These are phyloP conservation scores for Protodeltote pygarga DNA, from an alignment of 2,888 invertebrate genomes.

Conservation along the genomic window DNA sequence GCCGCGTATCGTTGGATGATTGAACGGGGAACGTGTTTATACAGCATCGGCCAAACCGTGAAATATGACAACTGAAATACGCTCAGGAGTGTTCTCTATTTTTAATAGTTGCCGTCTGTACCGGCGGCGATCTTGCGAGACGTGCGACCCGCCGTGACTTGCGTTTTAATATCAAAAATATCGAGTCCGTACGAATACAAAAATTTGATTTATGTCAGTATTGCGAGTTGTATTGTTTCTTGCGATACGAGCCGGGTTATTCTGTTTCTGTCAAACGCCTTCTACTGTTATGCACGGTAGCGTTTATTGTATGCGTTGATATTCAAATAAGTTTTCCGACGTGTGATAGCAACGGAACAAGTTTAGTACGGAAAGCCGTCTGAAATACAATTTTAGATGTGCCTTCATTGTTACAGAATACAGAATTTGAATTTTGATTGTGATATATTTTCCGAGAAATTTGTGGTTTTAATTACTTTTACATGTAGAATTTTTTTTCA, in stretches of 20 bases:
- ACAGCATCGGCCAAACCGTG: conserved; percentile 77
- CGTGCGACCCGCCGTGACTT: conserved; percentile 59
- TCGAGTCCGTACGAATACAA: conserved; percentile 60
- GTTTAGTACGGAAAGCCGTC: conserved; percentile 31
- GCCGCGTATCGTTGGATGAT: conserved; percentile 84
- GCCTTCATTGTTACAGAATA: conserved; percentile 23
- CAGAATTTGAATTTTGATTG: conserved; percentile 41
- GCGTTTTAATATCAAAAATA: conserved; percentile 71
- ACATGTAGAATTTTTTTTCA: no score
- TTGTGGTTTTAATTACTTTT: conserved; percentile 41
- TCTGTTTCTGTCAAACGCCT: conserved; percentile 74
- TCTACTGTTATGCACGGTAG: conserved; percentile 57
- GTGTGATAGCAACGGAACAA: conserved; percentile 37
- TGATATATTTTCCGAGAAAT: conserved; percentile 26
- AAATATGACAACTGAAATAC: conserved; percentile 82
- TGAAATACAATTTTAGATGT: conserved; percentile 41
- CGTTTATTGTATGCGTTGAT: conserved; percentile 57
- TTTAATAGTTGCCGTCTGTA: conserved; percentile 52
- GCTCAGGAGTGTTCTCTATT: conserved; percentile 54
- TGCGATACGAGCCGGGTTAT: conserved; percentile 63
- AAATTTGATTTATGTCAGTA: conserved; percentile 76
- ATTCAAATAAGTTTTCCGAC: conserved; percentile 60
- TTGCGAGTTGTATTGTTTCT: conserved; percentile 74
- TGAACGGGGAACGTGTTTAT: conserved; percentile 85
- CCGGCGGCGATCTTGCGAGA: conserved; percentile 54